Base-by-base conservation (phyloP, 2,888 invertebrate species). In the Labia minor region DNA sequence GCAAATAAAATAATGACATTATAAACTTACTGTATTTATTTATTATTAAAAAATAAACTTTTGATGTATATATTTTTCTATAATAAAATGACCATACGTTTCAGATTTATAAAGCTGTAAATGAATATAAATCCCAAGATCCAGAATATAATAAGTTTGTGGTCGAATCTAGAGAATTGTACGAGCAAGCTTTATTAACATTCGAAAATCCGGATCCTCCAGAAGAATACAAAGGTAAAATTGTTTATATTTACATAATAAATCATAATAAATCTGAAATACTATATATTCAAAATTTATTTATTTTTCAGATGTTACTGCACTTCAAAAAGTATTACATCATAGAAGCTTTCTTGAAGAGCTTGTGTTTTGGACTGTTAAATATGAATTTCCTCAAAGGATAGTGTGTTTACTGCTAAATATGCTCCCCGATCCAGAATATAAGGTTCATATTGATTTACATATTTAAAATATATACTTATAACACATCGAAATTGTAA, bases 301-400 rank as follows among this genome's bases (percentile, higher is more conserved):
- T 16, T 49, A 10, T 67, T 64, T 72, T 71, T 63, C 67, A 77
- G 82, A 92, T 77, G 85, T 90, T 73, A 87, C 89, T 1, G 89
- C 91, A 0, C 77, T 93, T 66, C 88, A 90, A 74, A 87, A 89
- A 71, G 85, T 86, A 26, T 80, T 95, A 49, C 84, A 86, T 33
- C 94, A 95, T 78, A 85, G 85, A 72, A 93, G 92, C 0, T 85
- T 95, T 70, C 81, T 95, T 19, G 96, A 97, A 77, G 98, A 98
- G 81, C 84, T 98, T 71, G 92, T 97, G 72, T 97, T 98, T 81
- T 98, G 98, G 97, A 95, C 94, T 19, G 94, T 97, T 69, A 92
- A 92, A 76, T 95, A 91, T 78, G 95, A 97, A 78, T 98, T 97
- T 80, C 97, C 97, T 0, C 95, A 97, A 80, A 95, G 94, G 76